Percentiles rank a stretch among this genome's conserved stretches.
Evolutionary conservation across 2,797 vertebrate genomes (phyloP).

Genomic region (Tachyglossus aculeatus): DNA sequence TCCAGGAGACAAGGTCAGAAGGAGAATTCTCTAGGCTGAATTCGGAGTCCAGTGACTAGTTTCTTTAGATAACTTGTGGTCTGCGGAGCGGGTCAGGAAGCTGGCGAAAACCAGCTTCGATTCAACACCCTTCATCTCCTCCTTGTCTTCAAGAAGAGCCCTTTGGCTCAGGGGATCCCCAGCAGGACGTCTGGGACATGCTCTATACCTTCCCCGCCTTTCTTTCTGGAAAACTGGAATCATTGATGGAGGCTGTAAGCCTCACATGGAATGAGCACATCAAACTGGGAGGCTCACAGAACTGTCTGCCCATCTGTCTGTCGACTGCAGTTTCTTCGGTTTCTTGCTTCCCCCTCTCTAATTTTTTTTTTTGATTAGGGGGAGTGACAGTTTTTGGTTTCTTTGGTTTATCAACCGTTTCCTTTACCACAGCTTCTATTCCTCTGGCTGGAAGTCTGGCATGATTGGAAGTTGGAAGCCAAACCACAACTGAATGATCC

Average conservation of each 20-base stretch:
- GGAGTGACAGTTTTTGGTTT: conserved; percentile 77
- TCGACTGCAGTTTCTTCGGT: conserved; percentile 23
- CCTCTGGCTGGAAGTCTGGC: conserved; percentile 76
- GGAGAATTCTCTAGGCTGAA: conserved; percentile 18
- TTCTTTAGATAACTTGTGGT: background rate
- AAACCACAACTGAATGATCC: conserved; percentile 80
- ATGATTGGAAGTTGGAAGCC: conserved; percentile 73
- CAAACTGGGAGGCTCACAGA: background rate
- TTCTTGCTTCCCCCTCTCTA: background rate
- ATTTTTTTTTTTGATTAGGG: conserved; percentile 47
- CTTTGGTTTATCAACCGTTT: conserved; percentile 78
- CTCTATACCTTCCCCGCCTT: conserved; percentile 20
- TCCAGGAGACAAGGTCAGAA: conserved; percentile 15
- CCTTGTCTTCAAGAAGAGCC: conserved; percentile 1
- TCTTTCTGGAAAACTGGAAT: conserved; percentile 39
- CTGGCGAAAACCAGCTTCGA: conserved; percentile 26
- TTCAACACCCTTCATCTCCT: conserved; percentile 9
- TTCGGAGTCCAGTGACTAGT: conserved; percentile 18
- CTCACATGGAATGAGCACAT: conserved; percentile 23
- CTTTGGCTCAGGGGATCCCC: conserved; percentile 3
- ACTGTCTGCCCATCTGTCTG: too few species aligned
- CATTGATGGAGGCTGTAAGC: background rate
- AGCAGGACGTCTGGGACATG: conserved; percentile 7
- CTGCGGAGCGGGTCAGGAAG: conserved; percentile 15
- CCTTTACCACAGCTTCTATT: conserved; percentile 74